Evolutionary conservation across 2,797 vertebrate genomes (phyloP), one percentile per base, ranked within the genome.

Genomic region (Myioborus miniatus): DNA sequence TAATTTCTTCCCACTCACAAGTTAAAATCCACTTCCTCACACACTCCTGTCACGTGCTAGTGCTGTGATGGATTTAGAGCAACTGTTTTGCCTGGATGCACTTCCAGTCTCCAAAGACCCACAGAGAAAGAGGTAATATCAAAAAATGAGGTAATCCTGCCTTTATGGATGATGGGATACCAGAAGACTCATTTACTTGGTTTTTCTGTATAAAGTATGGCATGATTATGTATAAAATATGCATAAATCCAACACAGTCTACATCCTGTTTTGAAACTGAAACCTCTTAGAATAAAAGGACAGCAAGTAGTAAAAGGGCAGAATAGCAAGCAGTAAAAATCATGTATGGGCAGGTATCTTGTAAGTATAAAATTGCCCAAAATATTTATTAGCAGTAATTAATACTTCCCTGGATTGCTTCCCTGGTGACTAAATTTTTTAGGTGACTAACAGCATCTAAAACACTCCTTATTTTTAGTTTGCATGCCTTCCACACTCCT

Each of bases 241-340:
- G 21, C 37, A 9, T 64, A 41, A 82, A 60, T 79, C 23, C 29
- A 56, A 34, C 6, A 55, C 11, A 81, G 3, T 27, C 12, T 70
- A 27, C 23, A 85, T 83, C 77, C 88, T 87, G 62, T 60, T 96
- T 94, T 97, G 83, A 96, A 96, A 96, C 30, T 43, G 84, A 90
- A 97, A 94, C 69, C 44, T 96, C 91, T 96, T 86, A 94, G 84
- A 92, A 95, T 70, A 90, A 97, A 95, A 93, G 68, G 88, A 94
- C 70, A 96, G 65, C 77, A 92, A 96, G 94, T 83, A 93, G 89
- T 91, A 95, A 58, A 56, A 56, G 3, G 7, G 4, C 30, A 41
- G 18, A 60, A 96, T 68, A 96, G 64, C 68, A 94, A 96, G 94
- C 92, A 94, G 81, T 90, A 94, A 62, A 41, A 74, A 74, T 37